Percentiles rank a stretch among this genome's conserved stretches.
phyloP scores from a whole-genome alignment of 2,888 invertebrate species.

The Heliconius erato region DNA sequence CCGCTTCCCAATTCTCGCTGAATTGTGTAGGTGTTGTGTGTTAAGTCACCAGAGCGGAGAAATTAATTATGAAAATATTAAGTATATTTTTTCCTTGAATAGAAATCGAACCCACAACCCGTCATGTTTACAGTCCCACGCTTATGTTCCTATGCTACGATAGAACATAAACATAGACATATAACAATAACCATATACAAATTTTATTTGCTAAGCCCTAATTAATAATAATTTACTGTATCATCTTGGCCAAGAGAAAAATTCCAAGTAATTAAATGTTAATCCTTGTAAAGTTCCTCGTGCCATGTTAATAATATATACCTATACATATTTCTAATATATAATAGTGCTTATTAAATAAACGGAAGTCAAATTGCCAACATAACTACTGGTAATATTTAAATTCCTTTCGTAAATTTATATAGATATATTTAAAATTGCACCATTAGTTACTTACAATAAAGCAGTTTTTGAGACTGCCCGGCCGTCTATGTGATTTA shows the following conservation, averaged over 20 bases:
- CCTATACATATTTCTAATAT: not conserved
- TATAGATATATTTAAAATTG: no score
- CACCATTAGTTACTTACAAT: no score
- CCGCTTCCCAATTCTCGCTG: not conserved
- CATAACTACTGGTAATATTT: not conserved
- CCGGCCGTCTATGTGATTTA: no score
- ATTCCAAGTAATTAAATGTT: not conserved
- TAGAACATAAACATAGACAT: not conserved
- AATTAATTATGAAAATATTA: not conserved
- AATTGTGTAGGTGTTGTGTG: not conserved
- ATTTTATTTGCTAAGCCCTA: not conserved
- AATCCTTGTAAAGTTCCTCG: not conserved
- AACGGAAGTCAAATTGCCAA: not conserved
- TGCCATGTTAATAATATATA: not conserved
- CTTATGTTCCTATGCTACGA: no score
- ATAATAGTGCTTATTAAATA: not conserved
- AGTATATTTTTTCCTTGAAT: not conserved
- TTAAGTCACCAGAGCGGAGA: not conserved
- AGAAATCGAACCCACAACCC: no score
- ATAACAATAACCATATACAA: not conserved
- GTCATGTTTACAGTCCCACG: no score
- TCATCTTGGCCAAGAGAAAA: not conserved
- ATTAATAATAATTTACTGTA: not conserved
- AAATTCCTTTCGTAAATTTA: not conserved
- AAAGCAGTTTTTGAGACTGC: no score